Conservation (phyloP, 2,797 vertebrate genomes). For the Hybognathus amarus region DNA sequence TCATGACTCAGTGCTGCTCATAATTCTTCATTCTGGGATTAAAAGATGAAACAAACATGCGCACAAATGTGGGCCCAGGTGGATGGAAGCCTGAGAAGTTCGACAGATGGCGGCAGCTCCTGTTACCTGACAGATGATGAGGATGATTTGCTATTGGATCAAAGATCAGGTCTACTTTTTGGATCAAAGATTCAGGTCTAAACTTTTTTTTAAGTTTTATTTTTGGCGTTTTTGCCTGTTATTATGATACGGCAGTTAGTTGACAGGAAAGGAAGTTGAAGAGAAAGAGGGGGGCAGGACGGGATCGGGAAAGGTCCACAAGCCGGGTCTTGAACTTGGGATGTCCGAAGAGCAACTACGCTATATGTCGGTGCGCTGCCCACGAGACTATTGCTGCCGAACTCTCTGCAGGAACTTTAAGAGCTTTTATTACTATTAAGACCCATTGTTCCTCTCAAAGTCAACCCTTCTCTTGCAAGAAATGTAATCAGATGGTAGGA, state of each 20-base stretch:
- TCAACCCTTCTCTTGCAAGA: conserved; percentile 10
- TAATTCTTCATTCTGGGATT: conserved; percentile 60
- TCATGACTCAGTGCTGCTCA: conserved; percentile 64
- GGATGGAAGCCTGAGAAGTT: conserved; percentile 39
- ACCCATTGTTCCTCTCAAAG: background rate
- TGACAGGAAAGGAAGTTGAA: too few relatives aligned
- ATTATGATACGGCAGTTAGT: too few relatives aligned
- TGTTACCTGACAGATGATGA: conserved; percentile 59
- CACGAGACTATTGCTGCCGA: too few relatives aligned
- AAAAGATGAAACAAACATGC: conserved; percentile 64
- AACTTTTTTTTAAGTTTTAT: conserved; percentile 20
- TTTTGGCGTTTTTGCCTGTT: too few relatives aligned
- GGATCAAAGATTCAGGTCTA: conserved; percentile 1
- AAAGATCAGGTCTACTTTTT: conserved; percentile 39
- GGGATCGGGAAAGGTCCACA: too few relatives aligned
- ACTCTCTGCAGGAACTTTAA: conserved; percentile 51
- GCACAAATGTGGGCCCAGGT: conserved; percentile 45
- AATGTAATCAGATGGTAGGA: background rate
- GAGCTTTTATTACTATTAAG: conserved; percentile 36
- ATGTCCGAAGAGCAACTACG: too few relatives aligned
- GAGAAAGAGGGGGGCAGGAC: too few relatives aligned
- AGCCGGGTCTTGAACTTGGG: too few relatives aligned
- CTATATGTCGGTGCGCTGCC: too few relatives aligned
- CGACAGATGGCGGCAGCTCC: conserved; percentile 57
- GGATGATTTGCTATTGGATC: conserved; percentile 36